Evolutionary conservation across 1,140 invertebrate species (phyloP).

Genomic region (Pectinophora gossypiella): DNA sequence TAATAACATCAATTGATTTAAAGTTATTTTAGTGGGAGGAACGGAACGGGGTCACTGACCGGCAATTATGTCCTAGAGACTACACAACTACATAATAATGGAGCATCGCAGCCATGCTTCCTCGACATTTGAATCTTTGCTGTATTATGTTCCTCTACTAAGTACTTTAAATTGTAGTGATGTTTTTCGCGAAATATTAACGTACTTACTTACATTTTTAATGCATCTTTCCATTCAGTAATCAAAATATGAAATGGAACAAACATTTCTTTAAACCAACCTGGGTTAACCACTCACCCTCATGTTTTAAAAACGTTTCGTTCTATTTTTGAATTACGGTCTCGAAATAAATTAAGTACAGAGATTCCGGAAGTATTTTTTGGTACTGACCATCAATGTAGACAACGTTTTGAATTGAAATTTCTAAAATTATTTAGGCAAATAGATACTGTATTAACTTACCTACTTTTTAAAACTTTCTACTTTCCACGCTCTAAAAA

Average conservation of each 20-base stretch:
- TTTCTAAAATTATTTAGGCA: constrained; percentile 25
- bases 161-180: no score
- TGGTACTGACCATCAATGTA: not conserved
- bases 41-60: constrained; percentile 68
- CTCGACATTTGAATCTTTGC: no score
- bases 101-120: not conserved
- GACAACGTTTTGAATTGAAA: not conserved
- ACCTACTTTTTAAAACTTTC: constrained; percentile 70
- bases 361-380: not conserved
- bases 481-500: constrained; percentile 74
- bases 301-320: no score
- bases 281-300: no score
- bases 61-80: constrained; percentile 70
- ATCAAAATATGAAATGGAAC: no score
- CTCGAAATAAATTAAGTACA: no score
- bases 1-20: constrained; percentile 74
- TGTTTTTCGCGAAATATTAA: no score
- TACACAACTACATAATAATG: constrained; percentile 18
- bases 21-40: constrained; percentile 69
- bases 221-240: no score
- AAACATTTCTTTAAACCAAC: no score
- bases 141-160: no score
- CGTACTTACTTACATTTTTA: no score
- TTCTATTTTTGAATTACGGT: no score
- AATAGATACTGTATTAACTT: constrained; percentile 51